These are phyloP conservation scores for Lepidocolaptes lacrymiger DNA, from an alignment of 2,797 vertebrate genomes.

Conservation along the genomic window DNA sequence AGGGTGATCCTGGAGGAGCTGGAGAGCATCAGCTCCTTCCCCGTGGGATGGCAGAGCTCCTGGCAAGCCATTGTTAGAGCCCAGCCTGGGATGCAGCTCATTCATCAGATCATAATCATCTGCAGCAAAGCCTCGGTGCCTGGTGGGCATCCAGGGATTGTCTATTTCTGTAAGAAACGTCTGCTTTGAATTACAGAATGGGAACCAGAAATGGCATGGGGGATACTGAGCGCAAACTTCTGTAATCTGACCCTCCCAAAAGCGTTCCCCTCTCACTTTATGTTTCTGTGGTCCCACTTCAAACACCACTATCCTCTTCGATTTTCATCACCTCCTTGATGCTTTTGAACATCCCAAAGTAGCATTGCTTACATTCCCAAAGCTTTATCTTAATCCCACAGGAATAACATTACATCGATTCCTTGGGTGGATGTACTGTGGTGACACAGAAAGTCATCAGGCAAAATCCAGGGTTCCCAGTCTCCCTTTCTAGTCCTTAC, in stretches of 20 bases:
- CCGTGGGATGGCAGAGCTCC: background rate
- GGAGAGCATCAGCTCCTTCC: background rate
- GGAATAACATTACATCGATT: background rate
- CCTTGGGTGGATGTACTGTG: background rate
- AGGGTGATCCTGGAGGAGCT: background rate
- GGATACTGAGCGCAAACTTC: constrained; percentile 1
- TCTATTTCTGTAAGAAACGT: constrained; percentile 21
- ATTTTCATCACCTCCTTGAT: constrained; percentile 38
- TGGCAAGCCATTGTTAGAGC: constrained; percentile 25
- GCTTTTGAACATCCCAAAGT: constrained; percentile 35
- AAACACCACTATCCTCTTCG: background rate
- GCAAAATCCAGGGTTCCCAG: background rate
- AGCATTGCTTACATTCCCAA: constrained; percentile 48
- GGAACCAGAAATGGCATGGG: constrained; percentile 51
- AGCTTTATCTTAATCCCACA: constrained; percentile 33
- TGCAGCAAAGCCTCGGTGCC: constrained; percentile 6
- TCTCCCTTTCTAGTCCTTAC: background rate
- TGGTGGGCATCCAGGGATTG: constrained; percentile 60
- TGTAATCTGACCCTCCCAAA: constrained; percentile 30
- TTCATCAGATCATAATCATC: constrained; percentile 44
- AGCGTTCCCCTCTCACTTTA: background rate
- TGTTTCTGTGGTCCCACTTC: constrained; percentile 6
- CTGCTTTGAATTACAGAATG: constrained; percentile 39
- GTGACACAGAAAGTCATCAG: background rate
- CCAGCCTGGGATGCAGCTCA: background rate